Conservation (phyloP, 2,797 vertebrate species). For the Sebastes baramenuke region DNA sequence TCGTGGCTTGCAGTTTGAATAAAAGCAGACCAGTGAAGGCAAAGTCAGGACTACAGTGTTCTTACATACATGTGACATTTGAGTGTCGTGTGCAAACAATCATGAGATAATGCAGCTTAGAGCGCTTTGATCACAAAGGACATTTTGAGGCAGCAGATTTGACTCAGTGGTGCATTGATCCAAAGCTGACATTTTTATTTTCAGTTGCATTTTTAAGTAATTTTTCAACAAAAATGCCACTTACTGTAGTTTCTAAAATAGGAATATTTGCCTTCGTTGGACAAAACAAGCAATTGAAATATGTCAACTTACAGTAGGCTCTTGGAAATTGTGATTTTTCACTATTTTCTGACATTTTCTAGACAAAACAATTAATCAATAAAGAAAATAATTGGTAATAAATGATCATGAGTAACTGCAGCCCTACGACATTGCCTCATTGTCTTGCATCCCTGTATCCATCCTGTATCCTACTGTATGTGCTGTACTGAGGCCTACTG, state of each 20-base stretch:
- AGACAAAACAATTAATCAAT: background rate
- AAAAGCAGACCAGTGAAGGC: background rate
- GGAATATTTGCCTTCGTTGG: background rate
- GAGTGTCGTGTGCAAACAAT: background rate
- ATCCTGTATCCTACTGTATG: background rate
- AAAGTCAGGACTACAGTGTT: slow-evolving; percentile 16
- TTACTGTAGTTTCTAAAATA: background rate
- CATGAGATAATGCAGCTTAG: background rate
- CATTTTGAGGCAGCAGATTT: background rate
- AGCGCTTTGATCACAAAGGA: background rate
- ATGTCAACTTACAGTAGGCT: background rate
- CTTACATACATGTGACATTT: background rate
- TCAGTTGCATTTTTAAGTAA: background rate
- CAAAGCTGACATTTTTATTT: background rate
- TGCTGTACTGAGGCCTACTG: background rate
- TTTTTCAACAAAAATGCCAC: background rate
- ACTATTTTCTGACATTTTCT: background rate
- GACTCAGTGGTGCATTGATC: background rate
- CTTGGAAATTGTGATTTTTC: background rate
- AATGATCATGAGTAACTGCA: background rate
- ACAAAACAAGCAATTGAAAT: background rate
- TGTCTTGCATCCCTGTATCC: background rate
- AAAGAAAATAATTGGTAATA: background rate
- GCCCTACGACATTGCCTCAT: too few relatives aligned
- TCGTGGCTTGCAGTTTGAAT: background rate